Base-by-base conservation (phyloP, 53 echinoderm and acorn worm species). In the Holothuria leucospilota region DNA sequence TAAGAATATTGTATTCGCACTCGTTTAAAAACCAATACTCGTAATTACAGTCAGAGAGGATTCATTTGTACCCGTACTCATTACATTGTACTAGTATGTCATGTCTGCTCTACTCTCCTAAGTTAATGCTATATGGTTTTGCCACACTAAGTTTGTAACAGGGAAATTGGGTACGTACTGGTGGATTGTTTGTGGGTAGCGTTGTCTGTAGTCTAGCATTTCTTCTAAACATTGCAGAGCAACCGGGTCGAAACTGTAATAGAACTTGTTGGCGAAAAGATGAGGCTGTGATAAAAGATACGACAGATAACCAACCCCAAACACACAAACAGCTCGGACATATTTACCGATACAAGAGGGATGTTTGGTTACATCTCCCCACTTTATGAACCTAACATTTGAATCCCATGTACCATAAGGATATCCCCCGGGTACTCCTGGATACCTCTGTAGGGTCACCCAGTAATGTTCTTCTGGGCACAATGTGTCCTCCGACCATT, bases 391-490 rank as follows among this genome's bases (percentile, higher is more conserved):
- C 21, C 96, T 88, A 29, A 91, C 81, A 49, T 79, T 90, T n/a
- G 64, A 53, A 60, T 89, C 91, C 71, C 85, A 89, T 18, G 82
- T 91, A 6, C 87, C 52, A 28, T 87, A 74, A 18, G 90, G 86
- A 70, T 89, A 91, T 23, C 96, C 96, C 25, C 96, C 96, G 15
- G 96, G 96, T 12, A 86, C 86, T 12, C 86, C 89, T 8, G 91
- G 87, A 12, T 34, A 52, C 2, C 93, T 70, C 30, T 96, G 91
- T 12, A 96, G 83, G 42, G 92, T 91, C 20, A 90, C 93, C 96
- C 96, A 96, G 58, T 87, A 96, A 52, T 90, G 87, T 62, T 96
- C 96, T 53, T 96, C 96, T 10, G 96, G 96, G 70, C 93, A 91
- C 46, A 71, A 94, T 10, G 93, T 93, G 69, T 94, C 96, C 8